Base-by-base conservation (phyloP, 2,113 vertebrate species). In the Cyphotilapia sp. region DNA sequence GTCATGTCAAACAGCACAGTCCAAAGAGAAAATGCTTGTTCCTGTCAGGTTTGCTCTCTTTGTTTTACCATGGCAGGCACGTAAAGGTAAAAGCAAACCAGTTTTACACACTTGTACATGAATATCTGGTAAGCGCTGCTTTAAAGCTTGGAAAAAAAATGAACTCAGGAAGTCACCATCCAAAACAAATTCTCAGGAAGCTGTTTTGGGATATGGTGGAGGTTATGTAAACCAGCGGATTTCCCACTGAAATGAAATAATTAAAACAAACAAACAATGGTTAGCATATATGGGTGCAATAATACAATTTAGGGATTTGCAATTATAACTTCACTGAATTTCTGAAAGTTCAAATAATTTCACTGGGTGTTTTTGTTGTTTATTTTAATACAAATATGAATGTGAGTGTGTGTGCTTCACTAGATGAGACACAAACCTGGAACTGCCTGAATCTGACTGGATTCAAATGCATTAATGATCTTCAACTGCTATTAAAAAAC, bases 51-150 rank as follows among this genome's bases (percentile, higher is more conserved):
- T 89, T 49, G 87, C 83, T 86, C 56, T 81, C 63, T 22, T 87
- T 87, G 89, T 87, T 93, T 90, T 27, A 91, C 86, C 88, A 86
- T 94, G 91, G 82, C 81, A 89, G 87, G 94, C 89, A 94, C 71
- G 85, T 93, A 89, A 86, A 93, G 91, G 63, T 74, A 91, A 94
- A 92, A 86, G 94, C 93, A 95, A 94, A 91, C 92, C 93, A 91
- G 71, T 87, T 85, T 88, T 88, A 90, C 92, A 94, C 93, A 88
- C 89, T 92, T 93, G 89, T 95, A 96, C 95, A 94, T 81, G 38
- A 87, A 90, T 92, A 66, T 91, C 85, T 57, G 66, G 87, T 83
- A 90, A 94, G 87, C 66, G 22, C 88, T 91, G 88, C 81, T 91
- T 86, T 76, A 90, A 92, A 90, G 85, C 83, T 78, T 57, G 81